phyloP scores from a whole-genome alignment of 2,888 invertebrate species.

The Cordilura impudica region DNA sequence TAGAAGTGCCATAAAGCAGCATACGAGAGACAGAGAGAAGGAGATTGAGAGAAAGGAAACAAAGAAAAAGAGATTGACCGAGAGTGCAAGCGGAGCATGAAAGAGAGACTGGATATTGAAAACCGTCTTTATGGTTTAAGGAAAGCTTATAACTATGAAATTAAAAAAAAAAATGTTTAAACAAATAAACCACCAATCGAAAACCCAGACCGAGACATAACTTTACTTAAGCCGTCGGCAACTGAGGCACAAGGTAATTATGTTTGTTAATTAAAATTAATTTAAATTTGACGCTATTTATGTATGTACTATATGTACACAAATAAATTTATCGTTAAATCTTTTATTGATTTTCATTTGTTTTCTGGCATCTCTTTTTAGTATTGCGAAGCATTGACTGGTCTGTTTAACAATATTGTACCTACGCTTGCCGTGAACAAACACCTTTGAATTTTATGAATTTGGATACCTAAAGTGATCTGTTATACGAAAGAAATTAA shows the following conservation, averaged over 20 bases:
- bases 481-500: slow-evolving; percentile 23
- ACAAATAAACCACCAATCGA: neutral
- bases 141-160: slow-evolving; percentile 3
- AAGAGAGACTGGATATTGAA: slow-evolving; percentile 57
- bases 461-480: slow-evolving; percentile 48
- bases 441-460: slow-evolving; percentile 9
- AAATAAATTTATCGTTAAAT: neutral
- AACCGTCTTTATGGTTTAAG: slow-evolving; percentile 55
- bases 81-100: slow-evolving; percentile 20
- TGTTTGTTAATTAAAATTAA: neutral
- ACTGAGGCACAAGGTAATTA: slow-evolving; percentile 52
- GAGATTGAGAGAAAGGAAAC: neutral
- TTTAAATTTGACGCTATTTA: neutral
- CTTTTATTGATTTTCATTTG: neutral
- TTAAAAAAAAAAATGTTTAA: neutral
- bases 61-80: neutral
- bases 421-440: slow-evolving; percentile 7
- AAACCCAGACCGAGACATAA: slow-evolving; percentile 43
- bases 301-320: neutral
- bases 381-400: neutral
- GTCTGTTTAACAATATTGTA: neutral
- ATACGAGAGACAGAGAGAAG: slow-evolving; percentile 37
- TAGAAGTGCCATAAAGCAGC: slow-evolving; percentile 42
- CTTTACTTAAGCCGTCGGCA: slow-evolving; percentile 24
- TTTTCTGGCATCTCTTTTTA: slow-evolving; percentile 29